Conservation (phyloP, 2,888 invertebrate species). For the Tetranychus piercei region DNA sequence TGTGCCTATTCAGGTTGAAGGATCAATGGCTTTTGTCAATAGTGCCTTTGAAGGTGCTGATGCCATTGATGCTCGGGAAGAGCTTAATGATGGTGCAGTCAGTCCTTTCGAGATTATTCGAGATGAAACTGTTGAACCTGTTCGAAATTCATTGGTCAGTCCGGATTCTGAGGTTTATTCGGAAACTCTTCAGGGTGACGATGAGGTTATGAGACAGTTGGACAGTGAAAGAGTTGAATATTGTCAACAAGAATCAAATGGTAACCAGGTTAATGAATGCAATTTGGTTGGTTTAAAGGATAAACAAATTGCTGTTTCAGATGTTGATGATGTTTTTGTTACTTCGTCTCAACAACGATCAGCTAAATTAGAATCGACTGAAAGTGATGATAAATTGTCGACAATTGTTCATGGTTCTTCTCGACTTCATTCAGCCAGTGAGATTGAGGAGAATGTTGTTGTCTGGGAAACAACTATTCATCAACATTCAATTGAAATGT, state of each 20-base stretch:
- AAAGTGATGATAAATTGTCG: background rate
- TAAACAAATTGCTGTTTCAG: slow-evolving; percentile 3
- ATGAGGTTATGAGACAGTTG: background rate
- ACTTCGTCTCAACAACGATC: background rate
- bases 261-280: background rate
- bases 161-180: background rate
- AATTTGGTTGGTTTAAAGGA: background rate
- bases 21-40: slow-evolving; percentile 16
- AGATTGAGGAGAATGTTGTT: background rate
- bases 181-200: slow-evolving; percentile 17
- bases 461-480: background rate
- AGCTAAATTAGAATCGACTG: background rate
- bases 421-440: background rate
- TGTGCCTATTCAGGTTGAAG: background rate
- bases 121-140: slow-evolving; percentile 3
- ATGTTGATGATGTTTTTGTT: slow-evolving; percentile 4
- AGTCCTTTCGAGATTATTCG: slow-evolving; percentile 19
- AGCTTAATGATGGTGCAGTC: background rate
- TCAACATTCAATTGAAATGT: background rate
- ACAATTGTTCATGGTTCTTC: background rate
- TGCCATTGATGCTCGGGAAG: slow-evolving; percentile 12
- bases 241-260: slow-evolving; percentile 20
- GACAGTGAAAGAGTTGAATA: background rate
- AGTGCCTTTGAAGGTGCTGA: slow-evolving; percentile 19
- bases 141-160: background rate